A percentile compares a stretch with the other conserved stretches of the same genome.
Conservation (phyloP, 2,113 vertebrate genomes). For the Planiliza haematocheilus region DNA sequence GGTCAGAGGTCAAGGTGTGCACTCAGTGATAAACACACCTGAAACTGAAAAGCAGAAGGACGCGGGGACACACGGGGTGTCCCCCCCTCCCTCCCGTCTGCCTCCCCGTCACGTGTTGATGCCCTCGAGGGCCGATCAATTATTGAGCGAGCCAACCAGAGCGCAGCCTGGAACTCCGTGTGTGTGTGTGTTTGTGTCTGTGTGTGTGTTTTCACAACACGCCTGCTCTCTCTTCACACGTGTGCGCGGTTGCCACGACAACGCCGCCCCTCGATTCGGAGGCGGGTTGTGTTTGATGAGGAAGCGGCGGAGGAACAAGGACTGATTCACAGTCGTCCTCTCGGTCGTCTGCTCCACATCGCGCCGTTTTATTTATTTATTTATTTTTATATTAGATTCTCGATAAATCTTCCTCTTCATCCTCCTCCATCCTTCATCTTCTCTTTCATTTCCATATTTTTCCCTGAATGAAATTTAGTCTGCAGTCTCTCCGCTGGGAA, state of each 20-base stretch:
- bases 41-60: background rate
- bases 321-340: background rate
- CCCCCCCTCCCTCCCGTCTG: background rate
- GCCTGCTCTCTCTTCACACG: conserved; percentile 25
- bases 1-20: conserved; percentile 20
- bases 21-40: background rate
- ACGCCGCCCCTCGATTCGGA: conserved; percentile 27
- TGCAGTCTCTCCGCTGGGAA: too few relatives aligned
- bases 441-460: too few relatives aligned
- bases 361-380: too few relatives aligned
- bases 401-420: too few relatives aligned
- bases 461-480: too few relatives aligned
- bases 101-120: conserved; percentile 9
- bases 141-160: conserved; percentile 59
- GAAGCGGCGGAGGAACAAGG: conserved; percentile 2
- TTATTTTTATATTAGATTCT: too few relatives aligned
- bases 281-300: conserved; percentile 23
- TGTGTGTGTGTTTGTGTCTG: conserved; percentile 20
- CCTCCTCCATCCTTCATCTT: too few relatives aligned
- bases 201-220: conserved; percentile 21
- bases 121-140: conserved; percentile 66
- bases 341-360: background rate
- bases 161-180: background rate
- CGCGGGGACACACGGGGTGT: background rate
- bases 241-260: conserved; percentile 59